phyloP scores from a whole-genome alignment of 2,797 vertebrate species.

The Chanos chanos region DNA sequence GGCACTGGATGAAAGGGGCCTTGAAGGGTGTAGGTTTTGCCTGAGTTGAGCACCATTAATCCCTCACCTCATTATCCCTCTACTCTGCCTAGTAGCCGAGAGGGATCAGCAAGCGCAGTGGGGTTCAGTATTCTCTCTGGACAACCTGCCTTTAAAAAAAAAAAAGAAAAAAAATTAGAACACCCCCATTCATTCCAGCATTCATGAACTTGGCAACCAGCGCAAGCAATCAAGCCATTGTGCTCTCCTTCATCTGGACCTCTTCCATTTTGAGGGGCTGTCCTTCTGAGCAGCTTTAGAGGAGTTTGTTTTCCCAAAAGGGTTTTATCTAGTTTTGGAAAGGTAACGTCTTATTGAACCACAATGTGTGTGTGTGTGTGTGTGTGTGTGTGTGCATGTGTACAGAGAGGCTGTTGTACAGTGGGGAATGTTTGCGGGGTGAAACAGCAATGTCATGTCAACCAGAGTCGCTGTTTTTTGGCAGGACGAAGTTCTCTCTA shows the following conservation, averaged over 20 bases:
- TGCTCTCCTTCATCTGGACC: slow-evolving; percentile 17
- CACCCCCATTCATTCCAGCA: slow-evolving; percentile 37
- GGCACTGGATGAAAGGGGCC: neutral
- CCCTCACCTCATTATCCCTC: slow-evolving; percentile 51
- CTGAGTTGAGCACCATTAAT: slow-evolving; percentile 52
- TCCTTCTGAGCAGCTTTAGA: neutral
- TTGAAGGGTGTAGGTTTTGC: slow-evolving; percentile 50
- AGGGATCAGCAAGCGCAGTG: slow-evolving; percentile 37
- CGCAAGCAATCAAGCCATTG: neutral
- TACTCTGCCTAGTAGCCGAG: slow-evolving; percentile 48
- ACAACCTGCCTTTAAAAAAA: slow-evolving; percentile 36
- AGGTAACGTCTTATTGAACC: neutral
- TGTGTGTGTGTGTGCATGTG: neutral
- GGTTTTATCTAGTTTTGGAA: neutral
- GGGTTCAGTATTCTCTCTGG: slow-evolving; percentile 27
- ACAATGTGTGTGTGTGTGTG: no score
- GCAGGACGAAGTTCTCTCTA: slow-evolving; percentile 94
- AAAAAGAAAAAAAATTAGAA: slow-evolving; percentile 18
- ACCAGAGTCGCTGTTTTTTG: slow-evolving; percentile 13
- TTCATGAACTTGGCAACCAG: slow-evolving; percentile 39
- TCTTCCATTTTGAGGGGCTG: slow-evolving; percentile 6
- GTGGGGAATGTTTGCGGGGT: neutral
- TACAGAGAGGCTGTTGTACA: neutral
- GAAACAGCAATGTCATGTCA: slow-evolving; percentile 16
- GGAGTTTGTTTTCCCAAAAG: neutral